Conservation (phyloP, 1,140 invertebrate genomes). For the Eumaeus atala region DNA sequence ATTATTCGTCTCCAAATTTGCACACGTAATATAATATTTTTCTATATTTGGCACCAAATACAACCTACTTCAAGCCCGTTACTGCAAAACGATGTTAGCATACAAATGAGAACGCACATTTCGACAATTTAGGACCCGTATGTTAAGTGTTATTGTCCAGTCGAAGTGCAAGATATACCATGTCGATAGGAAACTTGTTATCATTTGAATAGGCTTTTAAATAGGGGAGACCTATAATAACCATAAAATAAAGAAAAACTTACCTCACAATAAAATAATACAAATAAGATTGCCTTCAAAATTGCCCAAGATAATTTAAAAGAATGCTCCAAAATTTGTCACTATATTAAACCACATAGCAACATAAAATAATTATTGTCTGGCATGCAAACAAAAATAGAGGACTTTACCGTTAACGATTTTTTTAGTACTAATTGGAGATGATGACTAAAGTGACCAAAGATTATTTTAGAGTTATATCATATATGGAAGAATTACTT, state of each 20-base stretch:
- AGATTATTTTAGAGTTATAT: background rate
- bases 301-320: background rate
- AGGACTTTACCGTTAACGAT: background rate
- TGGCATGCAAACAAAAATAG: background rate
- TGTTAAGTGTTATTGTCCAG: background rate
- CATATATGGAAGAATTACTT: background rate
- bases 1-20: too few relatives aligned
- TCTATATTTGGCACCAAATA: slow-evolving; percentile 5
- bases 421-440: background rate
- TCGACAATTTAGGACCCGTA: slow-evolving; percentile 2
- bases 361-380: too few relatives aligned
- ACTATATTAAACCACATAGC: too few relatives aligned
- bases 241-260: too few relatives aligned
- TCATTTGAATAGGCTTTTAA: too few relatives aligned
- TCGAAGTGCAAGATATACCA: too few relatives aligned
- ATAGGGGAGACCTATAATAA: too few relatives aligned
- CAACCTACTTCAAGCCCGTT: slow-evolving; percentile 9
- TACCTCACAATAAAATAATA: too few relatives aligned
- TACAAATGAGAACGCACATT: slow-evolving; percentile 8
- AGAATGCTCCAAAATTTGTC: background rate
- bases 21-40: slow-evolving; percentile 6
- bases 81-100: slow-evolving; percentile 5
- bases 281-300: background rate
- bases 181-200: too few relatives aligned
- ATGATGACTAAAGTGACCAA: background rate